These are phyloP conservation scores for Strix uralensis DNA, from an alignment of 2,113 vertebrate genomes.

Conservation along the genomic window DNA sequence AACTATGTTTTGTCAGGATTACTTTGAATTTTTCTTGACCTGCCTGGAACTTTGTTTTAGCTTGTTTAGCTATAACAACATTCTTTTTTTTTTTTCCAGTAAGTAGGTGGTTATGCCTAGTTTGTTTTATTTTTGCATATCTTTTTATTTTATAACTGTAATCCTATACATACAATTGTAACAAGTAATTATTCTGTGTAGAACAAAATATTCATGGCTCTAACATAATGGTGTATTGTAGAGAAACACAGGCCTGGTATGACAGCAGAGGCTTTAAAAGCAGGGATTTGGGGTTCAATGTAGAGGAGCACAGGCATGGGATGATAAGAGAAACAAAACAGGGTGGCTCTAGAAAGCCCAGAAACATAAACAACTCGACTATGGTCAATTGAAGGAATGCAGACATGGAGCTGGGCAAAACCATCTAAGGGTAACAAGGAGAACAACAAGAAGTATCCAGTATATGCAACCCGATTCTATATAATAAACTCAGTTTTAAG, in stretches of 20 bases:
- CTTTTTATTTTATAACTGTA: not conserved
- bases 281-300: accelerated
- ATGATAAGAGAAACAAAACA: not conserved
- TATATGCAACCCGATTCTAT: not conserved
- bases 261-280: not conserved
- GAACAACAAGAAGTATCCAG: not conserved
- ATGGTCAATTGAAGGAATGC: not conserved
- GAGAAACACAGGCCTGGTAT: not conserved
- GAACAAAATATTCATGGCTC: not conserved
- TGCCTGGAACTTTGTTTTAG: not conserved
- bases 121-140: not conserved
- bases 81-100: not conserved
- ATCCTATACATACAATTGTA: not conserved
- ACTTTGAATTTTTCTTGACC: not conserved
- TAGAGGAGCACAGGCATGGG: not conserved
- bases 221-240: not conserved
- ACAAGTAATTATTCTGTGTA: not conserved
- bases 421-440: not conserved
- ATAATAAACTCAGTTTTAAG: not conserved
- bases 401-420: not conserved
- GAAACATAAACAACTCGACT: not conserved
- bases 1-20: not conserved
- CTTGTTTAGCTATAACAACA: not conserved
- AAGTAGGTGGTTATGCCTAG: not conserved
- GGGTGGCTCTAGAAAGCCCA: not conserved